These are phyloP conservation scores for Cheilosia urbana DNA, from an alignment of 2,888 invertebrate species.

Conservation along the genomic window DNA sequence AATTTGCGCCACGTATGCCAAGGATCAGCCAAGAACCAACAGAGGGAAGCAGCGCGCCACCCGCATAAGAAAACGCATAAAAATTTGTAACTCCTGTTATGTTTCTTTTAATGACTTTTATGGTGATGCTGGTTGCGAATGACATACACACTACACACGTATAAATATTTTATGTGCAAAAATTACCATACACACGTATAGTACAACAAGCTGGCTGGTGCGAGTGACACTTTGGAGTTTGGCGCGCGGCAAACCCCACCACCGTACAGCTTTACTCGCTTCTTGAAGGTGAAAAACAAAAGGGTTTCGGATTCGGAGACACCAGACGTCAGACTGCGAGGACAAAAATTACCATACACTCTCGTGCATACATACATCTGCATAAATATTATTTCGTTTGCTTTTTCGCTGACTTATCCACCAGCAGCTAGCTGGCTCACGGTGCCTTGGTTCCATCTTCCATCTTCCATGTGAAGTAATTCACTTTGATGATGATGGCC, in stretches of 20 bases:
- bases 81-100: slow-evolving; percentile 75
- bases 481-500: slow-evolving; percentile 70
- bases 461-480: slow-evolving; percentile 62
- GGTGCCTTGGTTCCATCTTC: slow-evolving; percentile 44
- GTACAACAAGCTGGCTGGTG: slow-evolving; percentile 6
- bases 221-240: slow-evolving; percentile 56
- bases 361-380: slow-evolving; percentile 17
- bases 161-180: slow-evolving; percentile 71
- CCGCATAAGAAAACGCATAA: slow-evolving; percentile 72
- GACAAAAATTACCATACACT: slow-evolving; percentile 37
- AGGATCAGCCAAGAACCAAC: slow-evolving; percentile 71
- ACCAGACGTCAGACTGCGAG: slow-evolving; percentile 35
- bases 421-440: not conserved
- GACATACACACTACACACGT: slow-evolving; percentile 66
- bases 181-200: slow-evolving; percentile 72
- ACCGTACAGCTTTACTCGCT: not conserved
- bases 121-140: slow-evolving; percentile 74
- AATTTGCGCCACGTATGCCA: slow-evolving; percentile 59
- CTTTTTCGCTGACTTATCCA: slow-evolving; percentile 30
- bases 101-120: slow-evolving; percentile 74
- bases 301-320: slow-evolving; percentile 54
- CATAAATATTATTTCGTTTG: slow-evolving; percentile 61
- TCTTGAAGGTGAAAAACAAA: slow-evolving; percentile 65
- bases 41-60: slow-evolving; percentile 16
- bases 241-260: not conserved